These are phyloP conservation scores for Seriola quinqueradiata DNA, from an alignment of 2,113 vertebrate species.

Conservation along the genomic window DNA sequence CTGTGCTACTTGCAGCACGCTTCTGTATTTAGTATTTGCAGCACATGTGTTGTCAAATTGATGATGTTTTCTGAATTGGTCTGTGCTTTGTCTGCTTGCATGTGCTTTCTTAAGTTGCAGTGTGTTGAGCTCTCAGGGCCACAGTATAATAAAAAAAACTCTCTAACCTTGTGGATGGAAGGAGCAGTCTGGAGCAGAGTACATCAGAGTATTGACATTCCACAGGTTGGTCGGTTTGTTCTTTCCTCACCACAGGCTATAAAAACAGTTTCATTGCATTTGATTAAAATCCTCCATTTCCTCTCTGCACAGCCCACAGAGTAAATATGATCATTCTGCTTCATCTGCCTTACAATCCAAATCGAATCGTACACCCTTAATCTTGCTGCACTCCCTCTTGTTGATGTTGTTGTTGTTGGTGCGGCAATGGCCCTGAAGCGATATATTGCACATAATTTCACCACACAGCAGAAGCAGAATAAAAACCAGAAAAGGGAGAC, in stretches of 20 bases:
- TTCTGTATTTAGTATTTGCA: too few relatives aligned
- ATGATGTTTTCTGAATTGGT: too few relatives aligned
- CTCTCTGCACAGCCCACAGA: conserved; percentile 41
- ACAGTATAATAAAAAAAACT: too few relatives aligned
- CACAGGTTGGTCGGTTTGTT: conserved; percentile 13
- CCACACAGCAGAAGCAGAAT: conserved; percentile 6
- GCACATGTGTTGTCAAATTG: too few relatives aligned
- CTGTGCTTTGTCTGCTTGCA: too few relatives aligned
- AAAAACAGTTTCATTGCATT: conserved; percentile 53
- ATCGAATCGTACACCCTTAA: conserved; percentile 43
- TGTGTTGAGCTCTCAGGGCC: too few relatives aligned
- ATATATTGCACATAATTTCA: not conserved
- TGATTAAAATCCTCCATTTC: conserved; percentile 58
- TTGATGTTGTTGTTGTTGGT: not conserved
- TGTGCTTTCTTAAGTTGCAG: too few relatives aligned
- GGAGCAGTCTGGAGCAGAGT: not conserved
- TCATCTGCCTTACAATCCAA: conserved; percentile 49
- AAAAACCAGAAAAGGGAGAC: conserved; percentile 6
- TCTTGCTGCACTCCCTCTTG: conserved; percentile 18
- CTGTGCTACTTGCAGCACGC: too few relatives aligned
- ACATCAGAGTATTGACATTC: not conserved
- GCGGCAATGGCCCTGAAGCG: conserved; percentile 1
- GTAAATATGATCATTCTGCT: conserved; percentile 57
- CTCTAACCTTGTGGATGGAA: not conserved
- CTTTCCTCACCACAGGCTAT: conserved; percentile 46